Percentiles rank a stretch among this genome's conserved stretches.
Evolutionary conservation across 2,113 vertebrate species (phyloP).

Genomic region (Rhinoderma darwinii): DNA sequence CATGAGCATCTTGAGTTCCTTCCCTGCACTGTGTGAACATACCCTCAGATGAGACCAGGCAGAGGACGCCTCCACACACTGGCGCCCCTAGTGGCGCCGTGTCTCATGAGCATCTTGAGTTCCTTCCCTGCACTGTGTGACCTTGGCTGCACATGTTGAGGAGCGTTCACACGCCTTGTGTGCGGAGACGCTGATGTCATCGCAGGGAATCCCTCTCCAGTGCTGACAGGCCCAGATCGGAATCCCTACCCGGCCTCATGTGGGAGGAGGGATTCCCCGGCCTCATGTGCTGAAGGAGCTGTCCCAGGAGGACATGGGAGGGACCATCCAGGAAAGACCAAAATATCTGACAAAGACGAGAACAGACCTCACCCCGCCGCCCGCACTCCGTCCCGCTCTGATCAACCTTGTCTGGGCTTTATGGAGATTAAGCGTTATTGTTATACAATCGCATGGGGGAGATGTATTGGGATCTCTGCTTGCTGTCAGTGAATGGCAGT

Average conservation of each 20-base stretch:
- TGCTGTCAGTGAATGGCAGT: too few relatives aligned
- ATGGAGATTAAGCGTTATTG: too few relatives aligned
- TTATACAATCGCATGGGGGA: too few relatives aligned
- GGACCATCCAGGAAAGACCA: background rate
- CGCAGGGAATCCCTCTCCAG: slow-evolving; percentile 28
- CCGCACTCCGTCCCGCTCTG: too few relatives aligned
- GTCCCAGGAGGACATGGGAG: background rate
- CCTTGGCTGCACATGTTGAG: background rate
- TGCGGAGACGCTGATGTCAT: slow-evolving; percentile 30
- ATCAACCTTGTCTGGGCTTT: too few relatives aligned
- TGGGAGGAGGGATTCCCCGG: slow-evolving; percentile 21
- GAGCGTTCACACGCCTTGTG: background rate
- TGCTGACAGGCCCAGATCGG: background rate
- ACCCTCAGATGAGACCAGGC: too few relatives aligned
- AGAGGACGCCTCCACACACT: too few relatives aligned
- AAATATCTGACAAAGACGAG: background rate
- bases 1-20: too few relatives aligned
- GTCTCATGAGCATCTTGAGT: too few relatives aligned
- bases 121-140: background rate
- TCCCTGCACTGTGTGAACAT: too few relatives aligned
- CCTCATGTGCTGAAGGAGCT: background rate
- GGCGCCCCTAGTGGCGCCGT: too few relatives aligned
- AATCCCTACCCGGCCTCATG: slow-evolving; percentile 27
- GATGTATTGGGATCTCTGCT: too few relatives aligned
- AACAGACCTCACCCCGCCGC: background rate